Base-by-base conservation (phyloP, 2,797 vertebrate genomes). In the Diplodus sargus region DNA sequence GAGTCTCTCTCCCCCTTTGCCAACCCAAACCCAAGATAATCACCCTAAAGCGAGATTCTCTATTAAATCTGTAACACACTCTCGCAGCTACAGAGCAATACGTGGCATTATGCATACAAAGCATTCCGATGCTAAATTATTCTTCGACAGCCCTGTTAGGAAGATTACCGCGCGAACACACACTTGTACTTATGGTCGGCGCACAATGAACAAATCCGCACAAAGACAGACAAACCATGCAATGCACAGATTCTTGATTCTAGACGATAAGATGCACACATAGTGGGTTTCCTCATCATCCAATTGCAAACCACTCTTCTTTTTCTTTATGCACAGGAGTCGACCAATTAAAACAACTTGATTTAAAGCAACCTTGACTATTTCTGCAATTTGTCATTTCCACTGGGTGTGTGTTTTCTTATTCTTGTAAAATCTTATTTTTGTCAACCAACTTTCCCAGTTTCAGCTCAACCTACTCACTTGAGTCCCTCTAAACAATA, bases 11-110 rank as follows among this genome's bases (percentile, higher is more conserved):
- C 34, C 20, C 6, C 16, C 70, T 56, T 72, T 56, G 54, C 71
- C 65, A 70, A 79, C 68, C 80, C 49, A 45, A 63, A 71, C 64
- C 76, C 28, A 61, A 76, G 78, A 81, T 87, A 84, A 88, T 89
- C 83, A 86, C 60, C 86, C 88, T 83, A 59, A 60, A 91, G 86
- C 79, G 10, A 79, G 51, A 85, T 76, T 79, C 60, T 84, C 71
- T 82, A 85, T 87, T 88, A 86, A 90, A 87, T 82, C 72, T 48
- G 17, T 43, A 78, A 78, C 69, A 79, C 70, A 59, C 77, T 81
- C 85, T 87, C 74, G 71, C 72, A 84, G 76, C 67, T 68, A 74
- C 59, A 76, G 59, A 79, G 83, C 74, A 73, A 83, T 59, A 66
- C 51, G 71, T 23, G 68, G 54, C 60, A 76, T 83, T 81, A 81